Evolutionary conservation across 2,113 vertebrate genomes (phyloP).

Genomic region (Scalopus aquaticus): DNA sequence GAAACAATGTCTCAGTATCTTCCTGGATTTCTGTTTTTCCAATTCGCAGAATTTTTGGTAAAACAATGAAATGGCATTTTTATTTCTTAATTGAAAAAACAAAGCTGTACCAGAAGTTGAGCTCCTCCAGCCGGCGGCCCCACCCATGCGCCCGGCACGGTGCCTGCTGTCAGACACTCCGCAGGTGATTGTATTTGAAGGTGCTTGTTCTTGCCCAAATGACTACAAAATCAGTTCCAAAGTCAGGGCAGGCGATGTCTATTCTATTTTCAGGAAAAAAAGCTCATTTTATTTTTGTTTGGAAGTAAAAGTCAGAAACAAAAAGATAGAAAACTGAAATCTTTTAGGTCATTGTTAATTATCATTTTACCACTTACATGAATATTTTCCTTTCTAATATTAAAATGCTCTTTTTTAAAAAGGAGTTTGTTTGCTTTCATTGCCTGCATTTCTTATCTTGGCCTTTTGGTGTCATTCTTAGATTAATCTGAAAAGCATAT

Average conservation of each 20-base stretch:
- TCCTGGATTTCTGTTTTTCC: background rate
- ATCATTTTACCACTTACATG: background rate
- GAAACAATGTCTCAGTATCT: background rate
- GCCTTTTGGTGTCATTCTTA: slow-evolving; percentile 88
- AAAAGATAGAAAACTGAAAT: background rate
- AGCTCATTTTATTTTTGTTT: background rate
- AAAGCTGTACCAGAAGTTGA: background rate
- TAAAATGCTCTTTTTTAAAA: background rate
- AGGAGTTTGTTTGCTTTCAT: background rate
- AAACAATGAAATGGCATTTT: background rate
- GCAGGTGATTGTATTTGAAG: background rate
- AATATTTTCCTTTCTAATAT: background rate
- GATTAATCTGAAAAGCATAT: slow-evolving; percentile 76
- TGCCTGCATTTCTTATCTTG: slow-evolving; percentile 84
- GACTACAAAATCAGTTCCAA: background rate
- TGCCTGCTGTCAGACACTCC: background rate
- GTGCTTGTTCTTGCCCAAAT: background rate
- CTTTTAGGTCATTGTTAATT: background rate
- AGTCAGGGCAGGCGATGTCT: background rate
- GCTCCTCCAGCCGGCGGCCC: fast-evolving
- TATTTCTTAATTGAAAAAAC: background rate
- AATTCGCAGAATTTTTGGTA: background rate
- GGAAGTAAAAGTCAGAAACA: slow-evolving; percentile 21
- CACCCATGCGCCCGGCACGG: background rate
- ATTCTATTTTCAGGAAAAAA: background rate